Conservation (phyloP, 2,113 vertebrate genomes). For the Paratilapia polleni region DNA sequence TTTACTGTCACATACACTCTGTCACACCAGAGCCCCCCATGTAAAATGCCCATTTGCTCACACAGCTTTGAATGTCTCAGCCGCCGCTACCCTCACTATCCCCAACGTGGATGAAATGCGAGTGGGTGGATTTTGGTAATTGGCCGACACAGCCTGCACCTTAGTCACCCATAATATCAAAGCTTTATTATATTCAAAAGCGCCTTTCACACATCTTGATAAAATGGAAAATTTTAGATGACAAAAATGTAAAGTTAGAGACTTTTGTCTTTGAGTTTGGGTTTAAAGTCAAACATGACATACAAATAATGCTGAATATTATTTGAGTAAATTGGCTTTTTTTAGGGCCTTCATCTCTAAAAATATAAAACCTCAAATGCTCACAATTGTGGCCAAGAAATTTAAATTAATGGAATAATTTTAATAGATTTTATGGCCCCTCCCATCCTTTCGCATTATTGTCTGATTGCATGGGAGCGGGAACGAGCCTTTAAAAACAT, state of each 20-base stretch:
- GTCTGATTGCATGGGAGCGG: background rate
- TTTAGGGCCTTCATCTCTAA: background rate
- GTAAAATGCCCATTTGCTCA: slow-evolving; percentile 7
- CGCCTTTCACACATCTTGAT: background rate
- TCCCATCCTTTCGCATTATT: background rate
- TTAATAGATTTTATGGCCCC: background rate
- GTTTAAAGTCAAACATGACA: background rate
- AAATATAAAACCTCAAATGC: background rate
- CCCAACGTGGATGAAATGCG: background rate
- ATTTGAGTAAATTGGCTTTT: background rate
- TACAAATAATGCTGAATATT: background rate
- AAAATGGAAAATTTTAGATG: background rate
- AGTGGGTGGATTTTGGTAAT: background rate
- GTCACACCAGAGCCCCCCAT: slow-evolving; percentile 34
- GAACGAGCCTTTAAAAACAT: background rate
- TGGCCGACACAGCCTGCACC: background rate
- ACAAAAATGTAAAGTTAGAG: background rate
- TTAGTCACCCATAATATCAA: background rate
- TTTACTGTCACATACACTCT: slow-evolving; percentile 54
- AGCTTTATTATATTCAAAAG: background rate
- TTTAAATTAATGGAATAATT: background rate
- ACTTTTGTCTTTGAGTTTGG: background rate
- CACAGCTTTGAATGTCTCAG: background rate
- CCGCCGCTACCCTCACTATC: background rate
- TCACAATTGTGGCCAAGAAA: background rate